Base-by-base conservation (phyloP, 2,888 invertebrate species). In the Meliscaeva auricollis region DNA sequence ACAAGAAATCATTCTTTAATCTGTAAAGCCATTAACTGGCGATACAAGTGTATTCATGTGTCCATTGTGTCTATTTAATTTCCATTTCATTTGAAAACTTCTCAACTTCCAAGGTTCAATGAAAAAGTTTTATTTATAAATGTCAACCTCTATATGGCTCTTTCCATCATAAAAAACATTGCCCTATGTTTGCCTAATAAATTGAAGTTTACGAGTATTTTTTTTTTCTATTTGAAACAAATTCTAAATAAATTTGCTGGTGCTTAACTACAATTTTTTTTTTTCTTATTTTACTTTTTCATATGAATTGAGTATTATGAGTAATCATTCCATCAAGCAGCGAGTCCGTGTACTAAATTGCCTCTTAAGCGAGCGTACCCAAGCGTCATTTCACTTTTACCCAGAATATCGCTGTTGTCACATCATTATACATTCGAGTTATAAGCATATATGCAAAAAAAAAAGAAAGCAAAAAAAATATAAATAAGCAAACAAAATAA, bases 361-460 rank as follows among this genome's bases (percentile, higher is more conserved):
- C 8, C 6, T n/a, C 6, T 62, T 20, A 26, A 62, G 5, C 15
- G 62, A 62, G n/a, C 46, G n/a, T 60, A 38, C n/a, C 62, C 69
- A 48, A 38, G 60, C 58, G 62, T 83, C 78, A 78, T 73, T 78
- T 62, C 30, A 74, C 70, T 50, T 81, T 74, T 74, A 35, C 17
- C 15, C 56, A 74, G 35, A 78, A 73, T 22, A 7, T 15, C 8
- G 38, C 35, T 62, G 54, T 64, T 74, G 69, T 70, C 50, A 50
- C 50, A 50, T 66, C 32, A 38, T 58, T 66, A 17, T 35, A 46
- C 3, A n/a, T 1, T 32, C 46, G 30, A 46, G 8, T 46, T 62
- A 64, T 17, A 11, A 17, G 32, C 15, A 48, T 66, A 48, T n/a
- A n/a, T n/a, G 48, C 46, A 66, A 48, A 58, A 52, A 80, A 46